Evolutionary conservation across 92 coral and sea anemone species (phyloP), one percentile per base, ranked within the genome.

Genomic region (Palythoa caribaeorum): DNA sequence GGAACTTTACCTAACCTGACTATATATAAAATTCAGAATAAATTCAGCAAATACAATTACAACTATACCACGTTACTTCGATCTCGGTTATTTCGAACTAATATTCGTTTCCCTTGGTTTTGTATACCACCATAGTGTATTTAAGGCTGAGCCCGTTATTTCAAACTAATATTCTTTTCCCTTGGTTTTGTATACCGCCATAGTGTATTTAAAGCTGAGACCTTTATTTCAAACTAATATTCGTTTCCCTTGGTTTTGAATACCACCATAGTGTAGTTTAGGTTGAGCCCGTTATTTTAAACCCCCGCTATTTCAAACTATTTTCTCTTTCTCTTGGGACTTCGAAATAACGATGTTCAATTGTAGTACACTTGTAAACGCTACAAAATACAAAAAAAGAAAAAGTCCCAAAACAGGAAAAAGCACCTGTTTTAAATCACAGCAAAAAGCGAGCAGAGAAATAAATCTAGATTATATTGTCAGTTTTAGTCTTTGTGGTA

Each of bases 1-100:
- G 87, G 87, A 65, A 83, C 38, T 52, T 52, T 66, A 38, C 87
- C 87, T 44, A 76, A 83, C 48, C 52, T 66, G 20, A 83, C 87
- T 66, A 19, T 44, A 37, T 7, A 62, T 62, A 17, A 62, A 62
- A 62, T 62, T 1, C 70, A 62, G 70, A 62, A 62, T 62, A 19
- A 62, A 62, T 62, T 62, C 28, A 62, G 70, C 37, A 62, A 54
- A 62, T 62, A 62, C 70, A 62, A 62, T 62, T 15, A 62, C 70
- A 17, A 62, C 70, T 62, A 17, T 15, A 62, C 28, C 37, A 16
- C 70, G 70, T 62, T 62, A 62, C 20, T 62, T 62, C 70, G 28
- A 62, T 15, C 70, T 44, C 48, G 48, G 60, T 54, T 54, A 54
- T 54, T 54, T 54, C 60, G 9, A 54, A 54, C 14, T 54, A 54